Percentiles rank a stretch among this genome's conserved stretches.
Conservation (phyloP, 2,113 vertebrate genomes). For the Alces alces region DNA sequence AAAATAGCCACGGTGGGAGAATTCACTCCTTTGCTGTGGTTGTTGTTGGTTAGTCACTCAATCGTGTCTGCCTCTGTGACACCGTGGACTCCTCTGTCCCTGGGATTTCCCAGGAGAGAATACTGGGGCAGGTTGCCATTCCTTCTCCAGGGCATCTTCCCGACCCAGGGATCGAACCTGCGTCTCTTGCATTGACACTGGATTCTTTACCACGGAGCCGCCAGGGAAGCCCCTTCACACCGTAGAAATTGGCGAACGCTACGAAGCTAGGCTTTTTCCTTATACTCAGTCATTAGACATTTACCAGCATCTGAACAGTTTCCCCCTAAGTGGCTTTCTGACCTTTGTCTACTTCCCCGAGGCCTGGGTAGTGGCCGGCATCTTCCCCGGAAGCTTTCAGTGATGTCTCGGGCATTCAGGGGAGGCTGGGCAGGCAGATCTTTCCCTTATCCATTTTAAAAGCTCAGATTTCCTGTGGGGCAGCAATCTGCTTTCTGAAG, state of each 20-base stretch:
- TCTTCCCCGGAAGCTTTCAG: background rate
- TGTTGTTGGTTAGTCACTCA: fast-evolving
- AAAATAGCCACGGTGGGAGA: fast-evolving
- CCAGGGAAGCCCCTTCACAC: background rate
- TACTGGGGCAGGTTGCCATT: background rate
- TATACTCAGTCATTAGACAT: fast-evolving
- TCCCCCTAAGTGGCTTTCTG: background rate
- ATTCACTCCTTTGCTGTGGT: background rate
- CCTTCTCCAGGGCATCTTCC: background rate
- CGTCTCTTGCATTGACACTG: fast-evolving
- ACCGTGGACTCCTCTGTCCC: background rate
- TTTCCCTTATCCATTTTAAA: background rate
- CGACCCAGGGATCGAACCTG: background rate
- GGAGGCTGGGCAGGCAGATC: background rate
- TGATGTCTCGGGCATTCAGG: fast-evolving
- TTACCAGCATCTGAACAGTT: background rate
- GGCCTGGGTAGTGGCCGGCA: fast-evolving
- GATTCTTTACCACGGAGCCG: background rate
- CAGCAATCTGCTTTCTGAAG: background rate
- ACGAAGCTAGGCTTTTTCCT: fast-evolving
- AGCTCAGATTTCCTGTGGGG: background rate
- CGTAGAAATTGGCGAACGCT: fast-evolving
- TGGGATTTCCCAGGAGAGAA: background rate
- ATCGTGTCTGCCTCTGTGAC: background rate
- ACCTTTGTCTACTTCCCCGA: fast-evolving